A percentile compares a stretch with the other conserved stretches of the same genome.
These are phyloP conservation scores for Heliocidaris tuberculata DNA, from an alignment of 35 echinoderm and acorn worm species.

Conservation along the genomic window DNA sequence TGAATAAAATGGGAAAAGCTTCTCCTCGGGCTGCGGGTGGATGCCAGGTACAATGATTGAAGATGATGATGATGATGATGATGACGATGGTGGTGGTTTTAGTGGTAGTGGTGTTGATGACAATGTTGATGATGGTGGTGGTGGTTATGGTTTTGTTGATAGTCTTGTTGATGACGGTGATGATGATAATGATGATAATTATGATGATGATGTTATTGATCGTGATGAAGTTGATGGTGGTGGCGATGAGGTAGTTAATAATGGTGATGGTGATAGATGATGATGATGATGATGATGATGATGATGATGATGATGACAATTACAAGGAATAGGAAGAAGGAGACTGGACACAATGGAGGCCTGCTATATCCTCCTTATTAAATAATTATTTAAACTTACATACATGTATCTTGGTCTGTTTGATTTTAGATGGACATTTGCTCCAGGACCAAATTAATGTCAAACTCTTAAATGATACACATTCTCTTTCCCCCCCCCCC, in stretches of 20 bases:
- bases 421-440: no score
- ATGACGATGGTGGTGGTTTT: not conserved
- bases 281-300: not conserved
- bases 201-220: not conserved
- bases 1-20: conserved; percentile 30
- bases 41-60: conserved; percentile 80
- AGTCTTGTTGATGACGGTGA: not conserved
- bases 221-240: not conserved
- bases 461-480: not conserved
- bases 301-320: not conserved
- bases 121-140: not conserved
- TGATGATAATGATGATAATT: not conserved
- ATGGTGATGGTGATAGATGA: not conserved
- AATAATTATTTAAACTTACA: no score
- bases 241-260: not conserved
- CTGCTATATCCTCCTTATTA: not conserved
- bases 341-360: no score
- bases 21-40: conserved; percentile 63
- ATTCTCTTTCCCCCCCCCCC: not conserved
- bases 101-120: not conserved
- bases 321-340: no score
- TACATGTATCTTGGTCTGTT: no score
- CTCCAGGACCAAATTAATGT: no score
- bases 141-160: not conserved
- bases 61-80: not conserved